These are phyloP conservation scores for Chloroceryle inda DNA, from an alignment of 2,797 vertebrate genomes.

Conservation along the genomic window DNA sequence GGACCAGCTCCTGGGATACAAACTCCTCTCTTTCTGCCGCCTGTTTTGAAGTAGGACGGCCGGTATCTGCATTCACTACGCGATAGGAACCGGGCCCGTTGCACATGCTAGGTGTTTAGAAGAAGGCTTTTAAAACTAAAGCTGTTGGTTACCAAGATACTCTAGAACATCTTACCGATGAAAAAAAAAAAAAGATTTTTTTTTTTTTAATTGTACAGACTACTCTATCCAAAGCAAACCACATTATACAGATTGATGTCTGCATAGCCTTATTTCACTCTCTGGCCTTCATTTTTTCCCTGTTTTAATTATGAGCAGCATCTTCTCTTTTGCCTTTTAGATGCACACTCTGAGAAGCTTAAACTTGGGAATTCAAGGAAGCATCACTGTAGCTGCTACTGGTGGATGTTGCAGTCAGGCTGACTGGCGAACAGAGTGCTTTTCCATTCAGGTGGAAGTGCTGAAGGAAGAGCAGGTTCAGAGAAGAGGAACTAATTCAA, in stretches of 20 bases:
- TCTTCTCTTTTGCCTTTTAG: not conserved
- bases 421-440: not conserved
- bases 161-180: not conserved
- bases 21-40: not conserved
- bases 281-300: not conserved
- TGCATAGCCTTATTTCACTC: not conserved
- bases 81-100: fast-evolving
- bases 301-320: not conserved
- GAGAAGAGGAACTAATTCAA: not conserved
- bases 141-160: not conserved
- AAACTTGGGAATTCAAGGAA: not conserved
- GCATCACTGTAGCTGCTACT: too few species aligned
- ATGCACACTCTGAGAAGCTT: not conserved
- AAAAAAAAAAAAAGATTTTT: not conserved
- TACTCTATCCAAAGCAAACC: not conserved
- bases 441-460: not conserved
- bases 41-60: not conserved
- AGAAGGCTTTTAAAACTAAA: not conserved
- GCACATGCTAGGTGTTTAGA: not conserved
- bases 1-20: not conserved
- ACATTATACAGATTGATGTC: not conserved
- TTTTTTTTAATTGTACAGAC: not conserved
- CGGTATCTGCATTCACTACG: fast-evolving
- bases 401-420: not conserved
- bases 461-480: not conserved